Evolutionary conservation across 2,113 vertebrate species (phyloP).

Genomic region (Sula dactylatra): DNA sequence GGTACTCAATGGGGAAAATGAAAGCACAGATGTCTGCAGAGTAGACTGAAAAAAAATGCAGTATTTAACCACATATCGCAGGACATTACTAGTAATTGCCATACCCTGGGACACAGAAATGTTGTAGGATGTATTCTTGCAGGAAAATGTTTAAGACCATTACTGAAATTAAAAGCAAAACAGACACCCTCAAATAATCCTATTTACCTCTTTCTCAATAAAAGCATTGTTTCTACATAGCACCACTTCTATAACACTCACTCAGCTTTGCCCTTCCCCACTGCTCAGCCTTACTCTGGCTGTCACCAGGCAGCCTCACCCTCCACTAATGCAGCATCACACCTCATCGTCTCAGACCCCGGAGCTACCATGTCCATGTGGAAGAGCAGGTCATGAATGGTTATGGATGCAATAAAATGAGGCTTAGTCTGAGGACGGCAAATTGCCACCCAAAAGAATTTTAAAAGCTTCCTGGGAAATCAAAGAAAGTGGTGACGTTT

Average conservation of each 20-base stretch:
- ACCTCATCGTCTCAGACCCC: rapidly evolving
- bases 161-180: neutral
- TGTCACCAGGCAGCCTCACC: neutral
- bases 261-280: neutral
- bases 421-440: neutral
- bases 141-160: rapidly evolving
- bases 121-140: neutral
- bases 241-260: rapidly evolving
- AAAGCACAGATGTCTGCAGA: neutral
- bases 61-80: neutral
- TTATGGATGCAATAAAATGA: rapidly evolving
- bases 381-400: rapidly evolving
- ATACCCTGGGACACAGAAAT: too few relatives aligned
- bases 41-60: neutral
- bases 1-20: neutral
- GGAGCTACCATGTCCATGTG: rapidly evolving
- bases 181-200: neutral
- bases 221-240: rapidly evolving
- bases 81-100: neutral
- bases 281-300: rapidly evolving
- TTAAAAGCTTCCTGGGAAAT: neutral
- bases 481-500: neutral
- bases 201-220: neutral
- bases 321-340: rapidly evolving
- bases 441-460: neutral